Evolutionary conservation across 1,140 invertebrate species (phyloP), one percentile per base, ranked within the genome.

Genomic region (Diorhabda carinulata): DNA sequence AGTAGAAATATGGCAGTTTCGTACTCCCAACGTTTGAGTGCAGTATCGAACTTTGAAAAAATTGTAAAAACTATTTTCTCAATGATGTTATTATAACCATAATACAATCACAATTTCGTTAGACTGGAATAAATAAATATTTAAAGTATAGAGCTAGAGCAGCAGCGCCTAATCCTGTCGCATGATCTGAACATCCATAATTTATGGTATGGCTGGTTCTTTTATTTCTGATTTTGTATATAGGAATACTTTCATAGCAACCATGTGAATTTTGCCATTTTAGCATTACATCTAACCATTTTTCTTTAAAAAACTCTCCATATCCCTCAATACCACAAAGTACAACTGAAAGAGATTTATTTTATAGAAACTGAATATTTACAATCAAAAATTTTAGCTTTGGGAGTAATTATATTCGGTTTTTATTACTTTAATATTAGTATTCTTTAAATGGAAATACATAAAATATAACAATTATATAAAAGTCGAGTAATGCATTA

Each of bases 171-270:
- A 72, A 45, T 57, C 70, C 70, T 8, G 70, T 72, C 3, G 70
- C 62, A 58, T 72, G 70, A 59, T 72, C 71, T n/a, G 71, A 60
- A 67, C 71, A 72, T 41, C 71, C 71, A 52, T 47, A 72, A 67
- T 47, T 42, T 40, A 72, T 67, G 2, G 57, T n/a, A 41, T 45
- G 66, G 41, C 64, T 72, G 2, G 67, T 66, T 10, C 71, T 60
- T 57, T 69, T 72, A 3, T 25, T 59, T 65, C 41, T 45, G 7
- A 9, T 57, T 58, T 8, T 45, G 41, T 64, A 25, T 25, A 3
- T 56, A 3, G 63, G n/a, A 56, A 67, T 40, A 58, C 67, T 66
- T 56, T 64, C 43, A 43, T 52, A 72, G 64, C 71, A 72, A 25
- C 71, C 71, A 25, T 68, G 58, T 44, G 45, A n/a, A 59, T 62